Conservation (phyloP, 2,888 invertebrate genomes). For the Esperia sulphurella region DNA sequence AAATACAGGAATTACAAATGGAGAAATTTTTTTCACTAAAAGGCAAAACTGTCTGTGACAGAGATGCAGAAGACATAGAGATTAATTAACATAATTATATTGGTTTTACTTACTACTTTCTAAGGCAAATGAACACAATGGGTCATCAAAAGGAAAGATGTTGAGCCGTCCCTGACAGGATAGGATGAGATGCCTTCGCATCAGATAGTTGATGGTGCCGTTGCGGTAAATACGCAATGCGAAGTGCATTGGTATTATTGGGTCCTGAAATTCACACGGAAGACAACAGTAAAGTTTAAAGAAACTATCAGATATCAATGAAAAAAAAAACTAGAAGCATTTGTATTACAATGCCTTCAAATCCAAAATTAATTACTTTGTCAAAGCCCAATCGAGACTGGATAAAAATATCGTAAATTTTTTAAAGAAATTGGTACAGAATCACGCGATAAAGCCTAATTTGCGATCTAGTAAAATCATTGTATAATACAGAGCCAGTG, state of each 20-base stretch:
- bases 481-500: conserved; percentile 45
- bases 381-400: neutral
- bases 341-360: conserved; percentile 1
- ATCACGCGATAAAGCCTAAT: conserved; percentile 37
- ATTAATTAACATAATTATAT: too few species aligned
- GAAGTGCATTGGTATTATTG: conserved; percentile 95
- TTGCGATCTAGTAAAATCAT: conserved; percentile 46
- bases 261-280: conserved; percentile 80
- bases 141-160: conserved; percentile 97
- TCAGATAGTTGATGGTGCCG: conserved; percentile 95
- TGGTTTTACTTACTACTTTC: conserved; percentile 94
- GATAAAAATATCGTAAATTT: conserved; percentile 5
- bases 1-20: too few species aligned
- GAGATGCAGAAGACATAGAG: too few species aligned
- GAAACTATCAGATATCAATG: conserved; percentile 1
- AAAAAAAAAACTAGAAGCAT: conserved; percentile 10
- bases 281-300: neutral
- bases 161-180: conserved; percentile 96
- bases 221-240: conserved; percentile 94
- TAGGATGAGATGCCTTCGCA: conserved; percentile 94
- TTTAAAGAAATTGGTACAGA: conserved; percentile 22
- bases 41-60: too few species aligned
- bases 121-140: conserved; percentile 96
- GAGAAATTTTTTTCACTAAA: too few species aligned
- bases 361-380: neutral